Conservation (phyloP, 2,113 vertebrate species). For the Coptodon rendalli region DNA sequence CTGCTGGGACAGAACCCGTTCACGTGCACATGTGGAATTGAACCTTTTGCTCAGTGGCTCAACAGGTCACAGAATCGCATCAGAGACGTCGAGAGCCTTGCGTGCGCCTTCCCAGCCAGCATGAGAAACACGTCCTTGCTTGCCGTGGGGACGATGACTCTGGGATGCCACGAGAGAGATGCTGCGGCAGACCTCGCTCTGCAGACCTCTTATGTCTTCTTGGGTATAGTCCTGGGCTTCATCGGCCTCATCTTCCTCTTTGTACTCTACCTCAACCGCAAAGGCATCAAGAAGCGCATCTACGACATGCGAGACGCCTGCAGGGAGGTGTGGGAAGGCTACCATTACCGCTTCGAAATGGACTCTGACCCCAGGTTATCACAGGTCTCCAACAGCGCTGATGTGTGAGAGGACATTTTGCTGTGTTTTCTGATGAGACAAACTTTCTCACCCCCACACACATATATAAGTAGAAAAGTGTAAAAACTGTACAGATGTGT, state of each 20-base stretch:
- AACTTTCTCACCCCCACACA: constrained; percentile 3
- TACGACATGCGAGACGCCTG: constrained; percentile 72
- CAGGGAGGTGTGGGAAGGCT: constrained; percentile 75
- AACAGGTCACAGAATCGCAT: constrained; percentile 62
- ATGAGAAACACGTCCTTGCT: constrained; percentile 71
- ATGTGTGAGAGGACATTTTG: constrained; percentile 51
- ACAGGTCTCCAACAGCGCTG: constrained; percentile 59
- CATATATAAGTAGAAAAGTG: constrained; percentile 22
- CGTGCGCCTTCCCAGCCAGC: constrained; percentile 60
- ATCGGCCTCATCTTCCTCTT: constrained; percentile 77
- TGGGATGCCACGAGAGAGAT: constrained; percentile 59
- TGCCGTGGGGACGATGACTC: constrained; percentile 6
- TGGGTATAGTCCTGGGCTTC: constrained; percentile 73
- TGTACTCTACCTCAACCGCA: constrained; percentile 79
- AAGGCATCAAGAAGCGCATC: constrained; percentile 75
- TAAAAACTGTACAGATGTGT: constrained; percentile 62
- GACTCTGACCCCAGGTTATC: constrained; percentile 71
- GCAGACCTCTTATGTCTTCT: constrained; percentile 77
- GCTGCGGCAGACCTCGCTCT: constrained; percentile 58
- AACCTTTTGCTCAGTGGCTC: constrained; percentile 69
- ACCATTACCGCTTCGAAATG: constrained; percentile 75
- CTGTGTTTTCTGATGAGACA: neutral
- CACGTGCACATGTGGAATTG: constrained; percentile 71
- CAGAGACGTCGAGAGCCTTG: constrained; percentile 38
- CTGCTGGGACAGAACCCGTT: constrained; percentile 72